Evolutionary conservation across 1,140 invertebrate species (phyloP), one percentile per base, ranked within the genome.

Genomic region (Galleria mellonella): DNA sequence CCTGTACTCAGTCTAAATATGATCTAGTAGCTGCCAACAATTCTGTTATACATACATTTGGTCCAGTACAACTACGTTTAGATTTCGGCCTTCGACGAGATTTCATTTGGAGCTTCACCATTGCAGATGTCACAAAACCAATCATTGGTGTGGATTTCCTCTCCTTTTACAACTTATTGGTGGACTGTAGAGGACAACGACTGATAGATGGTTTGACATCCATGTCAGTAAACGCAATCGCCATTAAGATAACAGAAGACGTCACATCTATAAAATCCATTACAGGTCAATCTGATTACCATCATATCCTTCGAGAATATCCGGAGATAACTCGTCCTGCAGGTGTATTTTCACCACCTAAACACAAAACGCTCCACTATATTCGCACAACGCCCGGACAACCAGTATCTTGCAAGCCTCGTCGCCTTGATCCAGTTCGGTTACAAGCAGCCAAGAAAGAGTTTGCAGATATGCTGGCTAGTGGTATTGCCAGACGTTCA

Each of bases 101-200:
- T 4, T 73, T 81, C 29, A 15, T n/a, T 8, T 87, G 83, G 83
- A 45, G 36, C 1, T 87, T 87, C 43, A 62, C 70, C 2, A 44
- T 87, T 0, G 83, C 83, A 1, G 72, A 86, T 36, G 65, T 87
- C 3, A 35, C 52, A 0, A 60, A 43, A 9, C 56, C 54, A 0
- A 64, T 64, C 13, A 54, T 87, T 3, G 79, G 84, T 5, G 71
- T 75, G 0, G 82, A 88, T 53, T 81, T 87, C 28, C 38, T 81
- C 10, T 46, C 11, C 11, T 49, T 56, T 36, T 75, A 60, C 36
- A 39, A 45, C 23, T 39, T 77, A 9, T 40, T 82, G 4, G 67
- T 79, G 5, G 66, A 79, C 36, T 61, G 60, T 15, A 45, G 43
- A 11, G 55, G 59, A 9, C 56, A 63, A 8, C 54, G 58, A 9